Percentiles rank a stretch among this genome's conserved stretches.
These are phyloP conservation scores for Clarias platycephalus DNA, from an alignment of 2,797 vertebrate species.

Conservation along the genomic window DNA sequence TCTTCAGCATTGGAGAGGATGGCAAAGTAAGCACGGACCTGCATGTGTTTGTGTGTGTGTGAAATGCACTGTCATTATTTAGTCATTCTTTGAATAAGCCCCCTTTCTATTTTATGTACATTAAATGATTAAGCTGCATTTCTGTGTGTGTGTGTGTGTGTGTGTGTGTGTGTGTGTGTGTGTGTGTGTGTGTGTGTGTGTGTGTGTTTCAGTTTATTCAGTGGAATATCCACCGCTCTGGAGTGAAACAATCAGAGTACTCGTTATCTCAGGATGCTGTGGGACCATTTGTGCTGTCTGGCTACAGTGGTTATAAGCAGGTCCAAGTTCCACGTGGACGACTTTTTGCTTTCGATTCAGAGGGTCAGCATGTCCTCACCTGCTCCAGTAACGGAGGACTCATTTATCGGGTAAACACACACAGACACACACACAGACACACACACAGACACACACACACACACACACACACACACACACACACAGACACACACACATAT, in stretches of 20 bases:
- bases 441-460: not conserved
- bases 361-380: slow-evolving; percentile 88
- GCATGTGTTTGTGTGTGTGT: not conserved
- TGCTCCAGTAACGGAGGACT: slow-evolving; percentile 78
- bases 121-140: not conserved
- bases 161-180: not conserved
- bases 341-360: slow-evolving; percentile 95
- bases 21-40: slow-evolving; percentile 81
- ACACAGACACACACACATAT: not conserved
- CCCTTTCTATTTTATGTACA: not conserved
- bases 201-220: slow-evolving; percentile 84
- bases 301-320: slow-evolving; percentile 83
- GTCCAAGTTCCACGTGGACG: slow-evolving; percentile 90
- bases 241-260: slow-evolving; percentile 88
- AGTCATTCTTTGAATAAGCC: not conserved
- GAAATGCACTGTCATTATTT: not conserved
- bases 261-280: slow-evolving; percentile 84
- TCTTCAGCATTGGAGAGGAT: slow-evolving; percentile 94
- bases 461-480: too few relatives aligned
- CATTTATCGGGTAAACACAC: slow-evolving; percentile 83
- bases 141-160: not conserved
- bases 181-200: not conserved
- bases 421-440: not conserved
- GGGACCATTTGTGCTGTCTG: slow-evolving; percentile 90
- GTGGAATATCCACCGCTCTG: slow-evolving; percentile 97